A percentile compares a stretch with the other conserved stretches of the same genome.
Conservation (phyloP, 2,888 invertebrate species). For the Drosophila tripunctata region DNA sequence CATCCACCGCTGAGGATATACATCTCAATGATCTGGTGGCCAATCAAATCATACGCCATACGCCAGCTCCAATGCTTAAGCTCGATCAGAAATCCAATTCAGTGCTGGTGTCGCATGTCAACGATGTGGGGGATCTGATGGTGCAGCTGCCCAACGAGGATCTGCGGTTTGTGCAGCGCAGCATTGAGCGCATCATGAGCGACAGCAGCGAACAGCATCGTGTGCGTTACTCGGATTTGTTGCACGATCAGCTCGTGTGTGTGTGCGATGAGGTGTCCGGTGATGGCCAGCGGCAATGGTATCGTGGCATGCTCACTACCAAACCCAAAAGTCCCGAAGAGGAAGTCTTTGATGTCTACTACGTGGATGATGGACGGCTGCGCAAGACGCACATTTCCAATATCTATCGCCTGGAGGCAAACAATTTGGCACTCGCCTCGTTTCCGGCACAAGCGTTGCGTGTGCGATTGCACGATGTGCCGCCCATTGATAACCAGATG, state of each 20-base stretch:
- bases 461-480: conserved; percentile 86
- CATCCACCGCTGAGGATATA: conserved; percentile 87
- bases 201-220: conserved; percentile 76
- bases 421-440: conserved; percentile 86
- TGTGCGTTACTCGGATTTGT: conserved; percentile 70
- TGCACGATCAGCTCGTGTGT: conserved; percentile 85
- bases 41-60: conserved; percentile 85
- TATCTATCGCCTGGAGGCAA: conserved; percentile 85
- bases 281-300: conserved; percentile 79
- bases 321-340: conserved; percentile 82
- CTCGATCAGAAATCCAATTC: conserved; percentile 78
- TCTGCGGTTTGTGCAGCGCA: conserved; percentile 80
- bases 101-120: conserved; percentile 79
- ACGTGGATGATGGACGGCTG: conserved; percentile 86
- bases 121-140: conserved; percentile 81
- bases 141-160: conserved; percentile 80
- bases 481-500: conserved; percentile 84
- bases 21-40: conserved; percentile 87
- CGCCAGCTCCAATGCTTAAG: conserved; percentile 80
- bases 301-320: conserved; percentile 84
- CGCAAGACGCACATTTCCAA: conserved; percentile 83
- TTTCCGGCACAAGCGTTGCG: conserved; percentile 87
- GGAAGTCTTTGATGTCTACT: conserved; percentile 85
- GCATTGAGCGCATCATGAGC: conserved; percentile 56
- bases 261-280: conserved; percentile 83